Percentiles rank a stretch among this genome's conserved stretches.
These are phyloP conservation scores for Elachura formosa DNA, from an alignment of 2,113 vertebrate genomes.

Conservation along the genomic window DNA sequence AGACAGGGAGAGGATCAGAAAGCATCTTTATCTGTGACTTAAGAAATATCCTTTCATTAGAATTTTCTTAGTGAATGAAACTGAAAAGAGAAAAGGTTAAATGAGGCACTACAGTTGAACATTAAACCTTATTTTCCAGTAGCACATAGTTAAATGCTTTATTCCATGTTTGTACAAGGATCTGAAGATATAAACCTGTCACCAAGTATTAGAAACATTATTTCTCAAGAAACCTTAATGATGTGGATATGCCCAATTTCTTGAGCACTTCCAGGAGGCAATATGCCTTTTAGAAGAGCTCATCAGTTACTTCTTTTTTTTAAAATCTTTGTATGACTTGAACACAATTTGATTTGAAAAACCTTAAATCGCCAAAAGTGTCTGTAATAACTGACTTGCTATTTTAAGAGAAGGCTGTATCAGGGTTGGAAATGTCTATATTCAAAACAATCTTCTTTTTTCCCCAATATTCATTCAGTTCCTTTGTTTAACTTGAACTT, in stretches of 20 bases:
- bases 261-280: neutral
- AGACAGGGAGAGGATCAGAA: neutral
- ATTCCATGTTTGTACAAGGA: constrained; percentile 24
- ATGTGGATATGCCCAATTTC: neutral
- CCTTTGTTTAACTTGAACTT: neutral
- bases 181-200: constrained; percentile 42
- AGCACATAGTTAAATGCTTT: constrained; percentile 10
- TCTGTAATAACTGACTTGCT: neutral
- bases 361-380: neutral
- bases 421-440: neutral
- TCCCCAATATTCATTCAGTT: neutral
- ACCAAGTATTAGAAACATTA: neutral
- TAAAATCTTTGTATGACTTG: neutral
- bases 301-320: neutral
- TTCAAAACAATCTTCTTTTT: neutral
- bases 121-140: constrained; percentile 9
- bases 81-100: neutral
- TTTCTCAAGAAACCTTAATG: neutral
- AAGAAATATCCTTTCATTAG: neutral
- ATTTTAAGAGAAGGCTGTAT: neutral
- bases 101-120: neutral
- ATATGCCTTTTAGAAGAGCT: neutral
- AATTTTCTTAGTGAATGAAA: neutral
- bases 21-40: neutral
- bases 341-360: neutral